phyloP scores from a whole-genome alignment of 2,113 vertebrate species.

The Xiphorhynchus elegans region DNA sequence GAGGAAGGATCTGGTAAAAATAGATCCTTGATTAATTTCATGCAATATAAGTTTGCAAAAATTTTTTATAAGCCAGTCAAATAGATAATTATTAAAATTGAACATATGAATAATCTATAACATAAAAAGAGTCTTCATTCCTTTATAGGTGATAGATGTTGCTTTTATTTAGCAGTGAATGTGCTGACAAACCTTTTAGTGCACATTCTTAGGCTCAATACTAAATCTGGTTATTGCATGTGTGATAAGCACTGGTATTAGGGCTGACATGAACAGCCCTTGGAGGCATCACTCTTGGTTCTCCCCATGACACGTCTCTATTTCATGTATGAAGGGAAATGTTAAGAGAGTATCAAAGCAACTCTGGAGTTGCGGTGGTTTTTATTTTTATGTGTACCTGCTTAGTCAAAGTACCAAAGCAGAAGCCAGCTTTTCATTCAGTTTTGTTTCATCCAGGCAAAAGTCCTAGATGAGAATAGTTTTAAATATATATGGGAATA shows the following conservation, averaged over 20 bases:
- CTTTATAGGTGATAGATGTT: not conserved
- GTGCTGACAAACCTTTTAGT: not conserved
- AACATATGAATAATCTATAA: not conserved
- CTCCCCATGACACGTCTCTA: not conserved
- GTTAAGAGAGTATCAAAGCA: not conserved
- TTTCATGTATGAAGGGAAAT: not conserved
- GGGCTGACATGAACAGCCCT: not conserved
- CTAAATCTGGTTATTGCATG: not conserved
- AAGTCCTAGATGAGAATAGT: not conserved
- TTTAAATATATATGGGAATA: not conserved
- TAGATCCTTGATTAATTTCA: not conserved
- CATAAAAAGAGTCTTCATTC: not conserved
- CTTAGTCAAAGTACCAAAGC: not conserved
- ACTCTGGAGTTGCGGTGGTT: not conserved
- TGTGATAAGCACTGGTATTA: not conserved
- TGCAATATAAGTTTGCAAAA: not conserved
- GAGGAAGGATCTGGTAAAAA: conserved; percentile 4
- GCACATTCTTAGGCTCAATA: not conserved
- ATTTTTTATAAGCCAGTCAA: not conserved
- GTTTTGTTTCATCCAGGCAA: not conserved
- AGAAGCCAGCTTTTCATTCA: not conserved
- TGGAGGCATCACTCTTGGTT: not conserved
- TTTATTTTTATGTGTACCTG: not conserved
- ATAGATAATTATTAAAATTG: conserved; percentile 4
- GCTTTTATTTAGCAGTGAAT: not conserved